phyloP scores from a whole-genome alignment of 2,797 vertebrate genomes.

The Labeo calbasu region DNA sequence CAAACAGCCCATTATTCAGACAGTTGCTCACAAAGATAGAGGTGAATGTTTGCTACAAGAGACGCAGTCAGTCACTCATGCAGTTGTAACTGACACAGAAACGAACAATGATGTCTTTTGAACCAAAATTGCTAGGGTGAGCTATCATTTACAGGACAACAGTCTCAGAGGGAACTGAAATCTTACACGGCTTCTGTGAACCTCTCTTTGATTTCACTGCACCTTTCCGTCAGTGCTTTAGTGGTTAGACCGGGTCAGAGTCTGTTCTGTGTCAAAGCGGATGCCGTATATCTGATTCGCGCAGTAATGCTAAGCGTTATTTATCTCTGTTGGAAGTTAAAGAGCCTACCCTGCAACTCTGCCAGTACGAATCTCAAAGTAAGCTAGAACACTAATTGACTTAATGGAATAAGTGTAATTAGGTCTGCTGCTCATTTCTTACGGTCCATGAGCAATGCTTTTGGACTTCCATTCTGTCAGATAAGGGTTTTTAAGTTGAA shows the following conservation, averaged over 20 bases:
- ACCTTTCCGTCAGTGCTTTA: not conserved
- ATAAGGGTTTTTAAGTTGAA: conserved; percentile 40
- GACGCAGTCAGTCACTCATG: not conserved
- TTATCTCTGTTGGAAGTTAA: conserved; percentile 63
- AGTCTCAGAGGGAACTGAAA: not conserved
- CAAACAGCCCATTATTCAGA: conserved; percentile 25
- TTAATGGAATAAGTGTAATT: conserved; percentile 63
- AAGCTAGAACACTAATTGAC: conserved; percentile 57
- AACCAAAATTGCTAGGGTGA: conserved; percentile 5
- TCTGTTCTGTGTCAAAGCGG: conserved; percentile 46
- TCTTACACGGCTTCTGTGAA: conserved; percentile 5
- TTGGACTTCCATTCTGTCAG: conserved; percentile 12
- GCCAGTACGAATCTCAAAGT: conserved; percentile 54
- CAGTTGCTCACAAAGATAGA: conserved; percentile 19
- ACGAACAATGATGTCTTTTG: conserved; percentile 2
- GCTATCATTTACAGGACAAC: conserved; percentile 6
- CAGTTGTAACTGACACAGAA: conserved; percentile 2
- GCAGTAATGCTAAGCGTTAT: conserved; percentile 56
- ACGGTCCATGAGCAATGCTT: conserved; percentile 3
- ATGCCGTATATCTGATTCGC: conserved; percentile 51
- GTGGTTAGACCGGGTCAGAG: not conserved
- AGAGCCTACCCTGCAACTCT: conserved; percentile 59
- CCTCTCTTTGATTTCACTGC: conserved; percentile 9
- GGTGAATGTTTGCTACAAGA: not conserved
- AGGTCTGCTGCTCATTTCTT: conserved; percentile 49